phyloP scores from a whole-genome alignment of 1,140 invertebrate species.

The Drosophila repletoides region DNA sequence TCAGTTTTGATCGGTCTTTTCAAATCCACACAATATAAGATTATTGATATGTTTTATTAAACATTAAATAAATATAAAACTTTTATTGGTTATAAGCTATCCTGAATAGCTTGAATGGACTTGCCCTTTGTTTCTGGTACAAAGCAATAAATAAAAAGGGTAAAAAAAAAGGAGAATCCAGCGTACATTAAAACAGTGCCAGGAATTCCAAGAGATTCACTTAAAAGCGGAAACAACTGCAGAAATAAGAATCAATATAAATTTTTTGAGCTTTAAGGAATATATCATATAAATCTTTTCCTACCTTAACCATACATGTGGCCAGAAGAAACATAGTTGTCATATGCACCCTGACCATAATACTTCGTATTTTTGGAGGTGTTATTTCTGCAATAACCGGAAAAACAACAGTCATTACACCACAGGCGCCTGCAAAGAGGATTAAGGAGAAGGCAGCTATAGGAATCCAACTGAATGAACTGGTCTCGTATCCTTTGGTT shows the following conservation, averaged over 20 bases:
- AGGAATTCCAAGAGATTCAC: not conserved
- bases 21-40: no score
- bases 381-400: conserved; percentile 1
- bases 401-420: conserved; percentile 18
- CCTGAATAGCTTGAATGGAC: conserved; percentile 85
- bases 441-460: conserved; percentile 39
- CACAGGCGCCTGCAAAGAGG: conserved; percentile 34
- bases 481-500: conserved; percentile 23
- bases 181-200: not conserved
- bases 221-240: conserved; percentile 4
- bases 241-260: not conserved
- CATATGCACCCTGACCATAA: not conserved
- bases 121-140: conserved; percentile 88
- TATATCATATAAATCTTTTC: not conserved
- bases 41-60: not conserved
- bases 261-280: not conserved
- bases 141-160: conserved; percentile 29
- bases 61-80: not conserved
- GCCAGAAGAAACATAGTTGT: not conserved
- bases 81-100: conserved; percentile 3
- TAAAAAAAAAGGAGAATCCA: not conserved
- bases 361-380: conserved; percentile 6
- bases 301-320: not conserved
- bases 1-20: no score
- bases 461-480: conserved; percentile 35